phyloP scores from a whole-genome alignment of 2,888 invertebrate genomes.

The Gortyna flavago region DNA sequence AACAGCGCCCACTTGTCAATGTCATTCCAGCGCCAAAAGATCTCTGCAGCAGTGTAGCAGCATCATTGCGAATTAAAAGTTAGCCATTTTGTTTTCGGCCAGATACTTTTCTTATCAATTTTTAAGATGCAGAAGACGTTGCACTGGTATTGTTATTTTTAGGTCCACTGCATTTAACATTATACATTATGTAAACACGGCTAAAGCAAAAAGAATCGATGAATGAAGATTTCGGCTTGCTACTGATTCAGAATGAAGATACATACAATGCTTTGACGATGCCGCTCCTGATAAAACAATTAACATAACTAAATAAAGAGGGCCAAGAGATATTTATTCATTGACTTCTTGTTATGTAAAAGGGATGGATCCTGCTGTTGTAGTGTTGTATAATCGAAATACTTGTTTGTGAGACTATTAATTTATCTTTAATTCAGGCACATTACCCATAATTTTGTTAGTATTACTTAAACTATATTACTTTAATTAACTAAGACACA shows the following conservation, averaged over 20 bases:
- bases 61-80: not conserved
- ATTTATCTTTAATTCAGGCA: too few species aligned
- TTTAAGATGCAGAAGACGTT: conserved; percentile 31
- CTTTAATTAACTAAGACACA: too few species aligned
- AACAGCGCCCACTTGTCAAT: not conserved
- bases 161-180: conserved; percentile 22
- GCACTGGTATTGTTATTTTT: conserved; percentile 5
- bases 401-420: not conserved
- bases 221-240: conserved; percentile 60
- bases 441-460: too few species aligned
- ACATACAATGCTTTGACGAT: conserved; percentile 52
- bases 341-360: conserved; percentile 51
- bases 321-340: conserved; percentile 53
- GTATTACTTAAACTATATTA: too few species aligned
- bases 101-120: conserved; percentile 7
- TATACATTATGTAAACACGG: conserved; percentile 43
- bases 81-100: not conserved
- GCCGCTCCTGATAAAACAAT: conserved; percentile 60
- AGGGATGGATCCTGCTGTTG: conserved; percentile 2
- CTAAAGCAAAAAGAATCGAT: conserved; percentile 39
- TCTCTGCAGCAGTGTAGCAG: not conserved
- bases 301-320: conserved; percentile 61
- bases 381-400: not conserved
- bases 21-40: not conserved
- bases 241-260: conserved; percentile 55